Evolutionary conservation across 2,797 vertebrate genomes (phyloP), one percentile per base, ranked within the genome.

Genomic region (Malacoctenus gilli): DNA sequence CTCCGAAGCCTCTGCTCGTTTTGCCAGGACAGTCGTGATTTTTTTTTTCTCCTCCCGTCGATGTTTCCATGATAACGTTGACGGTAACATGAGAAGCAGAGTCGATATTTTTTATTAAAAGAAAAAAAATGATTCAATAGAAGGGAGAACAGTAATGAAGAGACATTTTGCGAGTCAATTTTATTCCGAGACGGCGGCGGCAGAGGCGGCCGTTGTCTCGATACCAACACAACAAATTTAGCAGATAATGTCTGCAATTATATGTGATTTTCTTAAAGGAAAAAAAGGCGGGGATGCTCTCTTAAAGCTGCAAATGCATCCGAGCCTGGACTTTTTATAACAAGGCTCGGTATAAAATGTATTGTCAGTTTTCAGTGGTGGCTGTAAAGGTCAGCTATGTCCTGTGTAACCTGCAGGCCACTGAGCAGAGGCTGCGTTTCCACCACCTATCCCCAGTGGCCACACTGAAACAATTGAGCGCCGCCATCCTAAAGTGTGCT

Each of bases 321-420:
- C 20, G 14, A 13, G 9, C 19, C 13, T 38, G 4, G 15, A 22
- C 36, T 44, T 57, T 63, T 64, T 21, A 60, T 58, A 68, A 61
- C 35, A 32, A 72, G 42, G 18, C 28, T 58, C 25, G 37, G 32
- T 16, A 30, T 58, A 52, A 70, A 60, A 19, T 9, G 21, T 22
- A 46, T 55, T 53, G 40, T 41, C 59, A 59, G 32, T 53, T 53
- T 49, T 28, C 34, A 54, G 32, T 25, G 20, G 13, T 51, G 19
- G 21, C 44, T 63, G 53, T 50, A 66, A 75, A 75, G 44, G 56
- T 69, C 68, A 69, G 2, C 35, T 16, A 23, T 16, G 19, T 37
- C 34, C 34, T 38, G n/a, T 48, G 40, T 41, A 57, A 49, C 37
- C 37, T 39, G 37, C 55, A 59, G 37, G 35, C 37, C 23, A 40